Base-by-base conservation (phyloP, 2,797 vertebrate genomes). In the Gadopsis marmoratus region DNA sequence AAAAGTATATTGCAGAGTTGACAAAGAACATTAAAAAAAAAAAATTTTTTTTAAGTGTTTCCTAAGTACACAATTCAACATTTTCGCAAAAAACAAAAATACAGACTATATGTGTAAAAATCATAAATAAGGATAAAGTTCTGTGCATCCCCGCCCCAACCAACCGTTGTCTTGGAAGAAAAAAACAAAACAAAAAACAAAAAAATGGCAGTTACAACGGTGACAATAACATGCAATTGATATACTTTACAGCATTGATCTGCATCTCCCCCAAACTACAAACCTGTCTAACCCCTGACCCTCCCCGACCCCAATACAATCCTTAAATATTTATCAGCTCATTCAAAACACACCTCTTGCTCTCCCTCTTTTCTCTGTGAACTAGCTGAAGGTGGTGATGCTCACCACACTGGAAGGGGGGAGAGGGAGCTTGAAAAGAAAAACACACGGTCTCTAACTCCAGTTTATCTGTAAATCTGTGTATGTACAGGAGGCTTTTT, bases 181-280 rank as follows among this genome's bases (percentile, higher is more conserved):
- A 64, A 65, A 33, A 73, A 53, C 41, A 72, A 76, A 84, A 79
- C 6, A 50, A 48, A 76, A 86, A 84, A 31, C 33, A 84, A 90
- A 94, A 92, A 90, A 92, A 95, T 91, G 89, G 94, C 94, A 94
- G 94, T 94, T 95, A 94, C 91, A 95, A 93, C 83, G 75, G 88
- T 93, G 91, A 95, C 91, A 88, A 94, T 88, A 94, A 95, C 95
- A 95, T 95, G 95, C 95, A 95, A 91, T 92, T 92, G 89, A 94
- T 93, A 93, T 92, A 95, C 89, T 92, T 93, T 94, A 96, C 94
- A 96, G 95, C 95, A 95, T 91, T 93, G 88, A 92, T 94, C 94
- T 88, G 92, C 76, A 83, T 77, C 82, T 76, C 86, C 90, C 63
- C 83, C 9, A 45, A 65, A 79, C 86, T 85, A 93, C 81, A 81